These are phyloP conservation scores for Chrysochloris asiatica DNA, from an alignment of 2,113 vertebrate genomes.

Conservation along the genomic window DNA sequence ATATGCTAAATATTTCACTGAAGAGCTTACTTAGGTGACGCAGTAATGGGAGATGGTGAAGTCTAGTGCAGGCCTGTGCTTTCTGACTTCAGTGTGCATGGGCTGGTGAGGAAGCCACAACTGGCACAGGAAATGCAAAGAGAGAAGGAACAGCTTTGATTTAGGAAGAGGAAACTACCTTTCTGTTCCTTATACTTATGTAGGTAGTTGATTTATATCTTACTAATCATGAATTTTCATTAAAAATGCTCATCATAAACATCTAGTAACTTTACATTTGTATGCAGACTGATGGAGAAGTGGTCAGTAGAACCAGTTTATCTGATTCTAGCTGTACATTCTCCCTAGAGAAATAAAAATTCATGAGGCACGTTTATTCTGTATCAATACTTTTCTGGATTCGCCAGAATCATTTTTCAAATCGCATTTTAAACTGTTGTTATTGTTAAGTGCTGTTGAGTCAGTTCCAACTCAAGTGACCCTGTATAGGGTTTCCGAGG, in stretches of 20 bases:
- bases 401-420: no score
- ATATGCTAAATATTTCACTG: not conserved
- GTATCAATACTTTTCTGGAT: conserved; percentile 1
- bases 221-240: not conserved
- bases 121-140: not conserved
- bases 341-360: not conserved
- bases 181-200: not conserved
- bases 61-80: not conserved
- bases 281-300: not conserved
- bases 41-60: not conserved
- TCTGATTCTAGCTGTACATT: no score
- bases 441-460: no score
- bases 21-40: not conserved
- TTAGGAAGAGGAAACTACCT: not conserved
- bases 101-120: not conserved
- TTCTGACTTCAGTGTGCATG: not conserved
- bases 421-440: no score
- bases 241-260: not conserved
- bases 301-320: not conserved
- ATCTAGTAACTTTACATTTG: not conserved
- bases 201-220: not conserved
- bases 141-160: not conserved
- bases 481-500: no score
- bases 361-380: conserved; percentile 18
- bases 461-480: no score